These are phyloP conservation scores for Pemphigus obesinymphae DNA, from an alignment of 1,140 invertebrate genomes.

Conservation along the genomic window DNA sequence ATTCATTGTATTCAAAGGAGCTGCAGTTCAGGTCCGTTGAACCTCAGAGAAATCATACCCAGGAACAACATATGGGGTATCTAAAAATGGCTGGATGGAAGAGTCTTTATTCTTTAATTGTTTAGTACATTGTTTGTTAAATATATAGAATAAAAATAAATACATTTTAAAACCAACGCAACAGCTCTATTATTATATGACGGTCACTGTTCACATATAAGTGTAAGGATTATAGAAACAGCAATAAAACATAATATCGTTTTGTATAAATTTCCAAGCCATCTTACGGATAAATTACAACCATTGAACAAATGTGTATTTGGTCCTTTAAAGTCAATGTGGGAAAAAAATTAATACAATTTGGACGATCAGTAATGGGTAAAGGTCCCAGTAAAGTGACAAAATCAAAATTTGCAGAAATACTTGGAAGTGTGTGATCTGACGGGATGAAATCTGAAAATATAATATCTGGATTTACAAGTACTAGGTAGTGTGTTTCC, in stretches of 20 bases:
- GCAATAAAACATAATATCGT: not conserved
- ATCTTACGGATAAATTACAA: too few relatives aligned
- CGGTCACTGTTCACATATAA: not conserved
- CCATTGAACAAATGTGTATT: too few relatives aligned
- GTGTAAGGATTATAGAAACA: not conserved
- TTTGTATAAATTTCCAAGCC: not conserved
- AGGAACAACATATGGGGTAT: constrained; percentile 48
- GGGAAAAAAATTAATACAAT: too few relatives aligned
- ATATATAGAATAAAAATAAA: too few relatives aligned
- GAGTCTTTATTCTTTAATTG: too few relatives aligned
- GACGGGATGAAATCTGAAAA: not conserved
- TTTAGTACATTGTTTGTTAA: too few relatives aligned
- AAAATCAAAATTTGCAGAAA: not conserved
- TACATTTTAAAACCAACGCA: too few relatives aligned
- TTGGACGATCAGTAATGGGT: not conserved
- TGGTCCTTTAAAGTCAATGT: too few relatives aligned
- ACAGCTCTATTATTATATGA: not conserved
- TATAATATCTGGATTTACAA: not conserved
- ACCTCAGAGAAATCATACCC: constrained; percentile 46
- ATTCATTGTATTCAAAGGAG: constrained; percentile 49
- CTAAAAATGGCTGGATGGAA: constrained; percentile 50
- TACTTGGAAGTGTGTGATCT: not conserved
- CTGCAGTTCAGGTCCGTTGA: constrained; percentile 47
- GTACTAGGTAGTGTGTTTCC: too few relatives aligned
- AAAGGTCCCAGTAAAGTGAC: not conserved